phyloP scores from a whole-genome alignment of 2,113 vertebrate species.

The Esox niger region DNA sequence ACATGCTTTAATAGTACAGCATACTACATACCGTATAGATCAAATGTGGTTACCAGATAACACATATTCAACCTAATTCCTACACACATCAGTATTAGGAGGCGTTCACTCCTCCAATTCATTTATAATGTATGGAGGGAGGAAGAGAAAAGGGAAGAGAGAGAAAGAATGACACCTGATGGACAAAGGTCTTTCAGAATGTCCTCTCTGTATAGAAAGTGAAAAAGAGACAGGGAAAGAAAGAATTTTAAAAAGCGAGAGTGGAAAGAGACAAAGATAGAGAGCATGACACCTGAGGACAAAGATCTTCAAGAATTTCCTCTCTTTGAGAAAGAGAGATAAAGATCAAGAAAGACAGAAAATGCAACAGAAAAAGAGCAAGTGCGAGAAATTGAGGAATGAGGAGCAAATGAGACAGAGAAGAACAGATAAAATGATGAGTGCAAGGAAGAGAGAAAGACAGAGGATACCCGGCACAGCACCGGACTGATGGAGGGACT shows the following conservation, averaged over 20 bases:
- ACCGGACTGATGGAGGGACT: background rate
- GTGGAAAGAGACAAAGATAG: background rate
- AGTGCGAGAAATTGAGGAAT: too few relatives aligned
- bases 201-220: background rate
- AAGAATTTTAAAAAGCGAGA: background rate
- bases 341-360: constrained; percentile 18
- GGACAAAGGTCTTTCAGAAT: background rate
- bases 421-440: constrained; percentile 36
- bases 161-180: too few relatives aligned
- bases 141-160: too few relatives aligned
- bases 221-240: background rate
- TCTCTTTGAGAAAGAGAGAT: constrained; percentile 20
- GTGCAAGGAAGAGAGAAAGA: constrained; percentile 1
- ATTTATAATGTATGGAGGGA: background rate
- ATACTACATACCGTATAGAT: too few relatives aligned
- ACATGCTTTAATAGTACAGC: too few relatives aligned
- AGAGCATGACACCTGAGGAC: background rate
- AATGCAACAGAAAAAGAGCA: too few relatives aligned
- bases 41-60: too few relatives aligned
- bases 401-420: too few relatives aligned
- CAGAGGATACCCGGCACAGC: background rate
- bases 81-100: too few relatives aligned
- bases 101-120: background rate
- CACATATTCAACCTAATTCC: too few relatives aligned
- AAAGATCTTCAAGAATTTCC: background rate